Base-by-base conservation (phyloP, 2,888 invertebrate species). In the Steinernema hermaphroditum region DNA sequence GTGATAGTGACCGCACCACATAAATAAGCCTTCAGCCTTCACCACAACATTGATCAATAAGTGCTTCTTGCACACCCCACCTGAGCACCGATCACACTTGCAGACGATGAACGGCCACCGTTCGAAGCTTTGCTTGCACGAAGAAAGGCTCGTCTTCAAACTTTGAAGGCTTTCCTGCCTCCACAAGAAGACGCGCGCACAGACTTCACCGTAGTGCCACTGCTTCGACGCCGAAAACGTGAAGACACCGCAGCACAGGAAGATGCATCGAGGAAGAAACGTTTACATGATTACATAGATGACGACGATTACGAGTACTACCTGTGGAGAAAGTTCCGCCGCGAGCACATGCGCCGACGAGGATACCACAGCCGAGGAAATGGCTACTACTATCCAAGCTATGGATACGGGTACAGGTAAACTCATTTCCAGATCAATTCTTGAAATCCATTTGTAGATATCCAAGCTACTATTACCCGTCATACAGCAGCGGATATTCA, bases 261-360 rank as follows among this genome's bases (percentile, higher is more conserved):
- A 8, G 29, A 8, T 16, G 16, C 29, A 6, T 62, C 62, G 32
- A 62, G 37, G 37, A 37, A 34, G 34, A 62, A 62, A 62, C 62
- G 62, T 32, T 16, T 29, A n/a, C 29, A 62, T 32, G 62, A 62
- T 32, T 62, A 62, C 27, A 32, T 32, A 62, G 62, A 62, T 32
- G 62, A 62, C 62, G 62, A 62, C 16, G 62, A 62, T 8, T 62
- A 62, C 62, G 62, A 62, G 32, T 62, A 62, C 62, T 62, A 62
- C 29, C 27, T 62, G 32, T 62, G 62, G 62, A 22, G 62, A 16
- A 62, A 62, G 32, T 50, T 50, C 50, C 50, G 50, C 12, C 19
- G 50, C 2, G 50, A 50, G 50, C 29, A 32, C 16, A 62, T 62
- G 62, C 62, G 62, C 4, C 22, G 32, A 8, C 16, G 16, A n/a